A percentile compares a stretch with the other conserved stretches of the same genome.
Evolutionary conservation across 1,140 invertebrate species (phyloP).

Genomic region (Hyles vespertilio): DNA sequence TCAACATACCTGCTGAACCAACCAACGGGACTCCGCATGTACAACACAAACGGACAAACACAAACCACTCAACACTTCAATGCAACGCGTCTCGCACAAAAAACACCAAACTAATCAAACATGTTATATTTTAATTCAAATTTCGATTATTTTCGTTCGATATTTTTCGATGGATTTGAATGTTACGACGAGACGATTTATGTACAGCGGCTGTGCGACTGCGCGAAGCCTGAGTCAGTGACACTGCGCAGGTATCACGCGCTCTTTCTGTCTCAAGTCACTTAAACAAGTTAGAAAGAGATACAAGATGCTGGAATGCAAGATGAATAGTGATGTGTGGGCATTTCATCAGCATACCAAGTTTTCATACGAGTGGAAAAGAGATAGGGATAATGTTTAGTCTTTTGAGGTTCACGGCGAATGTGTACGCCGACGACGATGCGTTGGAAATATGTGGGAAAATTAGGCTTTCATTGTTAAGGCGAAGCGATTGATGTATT

Average conservation of each 20-base stretch:
- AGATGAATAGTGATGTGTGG: conserved; percentile 33
- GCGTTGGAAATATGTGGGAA: conserved; percentile 53
- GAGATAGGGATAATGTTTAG: conserved; percentile 33
- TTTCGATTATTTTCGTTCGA: conserved; percentile 52
- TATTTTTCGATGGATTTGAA: conserved; percentile 22
- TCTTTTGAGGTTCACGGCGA: conserved; percentile 47
- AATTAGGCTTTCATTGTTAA: conserved; percentile 62
- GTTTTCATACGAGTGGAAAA: conserved; percentile 30
- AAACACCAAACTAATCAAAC: conserved; percentile 33
- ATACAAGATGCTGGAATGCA: conserved; percentile 51
- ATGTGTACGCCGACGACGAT: conserved; percentile 42
- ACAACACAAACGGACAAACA: conserved; percentile 18
- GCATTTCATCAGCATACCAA: conserved; percentile 33
- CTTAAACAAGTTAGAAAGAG: conserved; percentile 33
- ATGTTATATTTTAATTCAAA: conserved; percentile 31
- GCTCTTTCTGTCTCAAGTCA: conserved; percentile 34
- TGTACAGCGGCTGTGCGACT: conserved; percentile 20
- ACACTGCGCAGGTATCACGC: conserved; percentile 52
- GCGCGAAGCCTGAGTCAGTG: conserved; percentile 58
- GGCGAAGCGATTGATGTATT: conserved; percentile 16
- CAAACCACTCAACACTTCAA: conserved; percentile 31
- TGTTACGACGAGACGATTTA: conserved; percentile 8
- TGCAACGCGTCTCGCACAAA: conserved; percentile 27
- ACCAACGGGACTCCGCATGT: conserved; percentile 54
- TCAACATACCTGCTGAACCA: conserved; percentile 50